Evolutionary conservation across 2,888 invertebrate genomes (phyloP).

Genomic region (Catocala fraxini): DNA sequence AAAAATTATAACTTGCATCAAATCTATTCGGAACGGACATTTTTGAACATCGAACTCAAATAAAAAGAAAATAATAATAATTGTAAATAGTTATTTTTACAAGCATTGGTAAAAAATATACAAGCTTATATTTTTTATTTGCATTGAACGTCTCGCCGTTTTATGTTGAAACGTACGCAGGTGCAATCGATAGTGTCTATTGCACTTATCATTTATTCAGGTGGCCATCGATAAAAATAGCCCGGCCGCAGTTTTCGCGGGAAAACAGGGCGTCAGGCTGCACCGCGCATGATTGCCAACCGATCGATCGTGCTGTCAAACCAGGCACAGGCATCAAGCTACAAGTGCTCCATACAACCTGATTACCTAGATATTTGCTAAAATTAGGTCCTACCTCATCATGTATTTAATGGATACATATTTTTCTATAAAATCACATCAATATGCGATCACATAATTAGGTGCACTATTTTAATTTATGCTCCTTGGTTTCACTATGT

Average conservation of each 20-base stretch:
- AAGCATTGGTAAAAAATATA: no score
- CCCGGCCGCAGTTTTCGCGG: constrained; percentile 56
- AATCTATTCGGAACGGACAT: no score
- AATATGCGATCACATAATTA: no score
- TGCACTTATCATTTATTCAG: constrained; percentile 41
- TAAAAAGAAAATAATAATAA: no score
- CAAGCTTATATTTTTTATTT: no score
- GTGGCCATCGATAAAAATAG: constrained; percentile 39
- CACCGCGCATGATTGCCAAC: constrained; percentile 66
- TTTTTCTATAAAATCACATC: not conserved
- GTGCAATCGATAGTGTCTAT: constrained; percentile 33
- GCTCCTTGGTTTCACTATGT: no score
- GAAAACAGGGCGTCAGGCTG: constrained; percentile 49
- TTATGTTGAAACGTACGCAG: not conserved
- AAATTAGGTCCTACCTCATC: constrained; percentile 22
- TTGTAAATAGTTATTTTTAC: no score
- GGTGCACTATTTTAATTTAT: no score
- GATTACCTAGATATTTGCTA: constrained; percentile 35
- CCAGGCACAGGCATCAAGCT: constrained; percentile 36
- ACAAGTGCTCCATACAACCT: constrained; percentile 43
- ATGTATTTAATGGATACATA: not conserved
- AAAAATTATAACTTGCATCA: no score
- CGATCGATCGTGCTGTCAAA: constrained; percentile 66
- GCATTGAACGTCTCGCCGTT: no score
- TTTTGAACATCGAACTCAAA: no score